Evolutionary conservation across 2,888 invertebrate genomes (phyloP), one percentile per base, ranked within the genome.

Genomic region (Oscheius sp.): DNA sequence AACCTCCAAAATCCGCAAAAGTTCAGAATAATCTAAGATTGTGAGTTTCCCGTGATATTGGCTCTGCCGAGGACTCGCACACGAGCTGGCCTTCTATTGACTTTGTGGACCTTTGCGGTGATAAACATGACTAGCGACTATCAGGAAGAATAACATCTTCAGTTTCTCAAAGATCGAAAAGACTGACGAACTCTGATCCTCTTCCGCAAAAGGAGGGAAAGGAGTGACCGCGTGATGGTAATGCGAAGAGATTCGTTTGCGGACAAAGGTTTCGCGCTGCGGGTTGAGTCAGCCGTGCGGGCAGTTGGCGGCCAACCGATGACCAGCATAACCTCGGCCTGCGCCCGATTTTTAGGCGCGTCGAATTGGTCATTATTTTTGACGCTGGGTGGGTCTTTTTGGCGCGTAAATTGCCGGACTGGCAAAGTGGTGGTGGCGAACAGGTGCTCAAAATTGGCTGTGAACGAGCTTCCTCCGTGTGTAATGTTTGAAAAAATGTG

Each of bases 241-340:
- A 61, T 61, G 45, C 61, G 27, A 45, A 61, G 61, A 61, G 61
- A 45, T 39, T 39, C 39, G 61, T 15, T 6, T 27, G 39, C 61
- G 61, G 20, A 61, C 61, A 61, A 61, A 61, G 61, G 61, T 61
- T 61, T 61, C 61, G 61, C 61, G 61, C 61, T 61, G 61, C 20
- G 61, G 45, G 61, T 61, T 61, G 61, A 61, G 61, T 61, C 61
- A 61, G 61, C 61, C 42, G 61, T 17, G 27, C 61, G 45, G 61
- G 61, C 61, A 61, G 61, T 61, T 61, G 61, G 61, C 45, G 61
- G 45, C 45, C 61, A 31, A 25, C 61, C 61, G 61, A 61, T 61
- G 61, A 61, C 61, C 42, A 55, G 20, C 34, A 23, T 42, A 39
- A 58, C 25, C n/a, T n/a, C n/a, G n/a, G n/a, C n/a, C n/a, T n/a